Conservation (phyloP, 2,113 vertebrate species). For the Lates calcarifer region DNA sequence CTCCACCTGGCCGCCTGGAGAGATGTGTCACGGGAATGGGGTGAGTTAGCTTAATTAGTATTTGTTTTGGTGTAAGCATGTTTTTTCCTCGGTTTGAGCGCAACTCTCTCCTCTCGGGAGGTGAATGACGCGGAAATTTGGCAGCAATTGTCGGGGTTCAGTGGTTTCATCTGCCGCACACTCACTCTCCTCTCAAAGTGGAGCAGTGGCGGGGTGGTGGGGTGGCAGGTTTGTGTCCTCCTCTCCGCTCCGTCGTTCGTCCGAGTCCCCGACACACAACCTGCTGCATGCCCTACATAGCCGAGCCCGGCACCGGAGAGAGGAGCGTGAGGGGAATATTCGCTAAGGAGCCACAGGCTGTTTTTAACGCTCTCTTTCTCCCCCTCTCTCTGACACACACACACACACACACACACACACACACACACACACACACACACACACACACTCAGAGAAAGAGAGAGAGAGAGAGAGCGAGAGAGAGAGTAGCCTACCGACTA, state of each 20-base stretch:
- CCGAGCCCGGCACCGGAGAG: slow-evolving; percentile 64
- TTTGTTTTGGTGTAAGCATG: neutral
- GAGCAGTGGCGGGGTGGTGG: slow-evolving; percentile 55
- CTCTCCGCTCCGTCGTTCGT: slow-evolving; percentile 48
- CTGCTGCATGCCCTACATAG: slow-evolving; percentile 85
- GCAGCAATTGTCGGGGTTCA: slow-evolving; percentile 23
- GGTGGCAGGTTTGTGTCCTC: slow-evolving; percentile 21
- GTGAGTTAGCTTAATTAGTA: slow-evolving; percentile 84
- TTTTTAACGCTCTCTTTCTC: slow-evolving; percentile 48
- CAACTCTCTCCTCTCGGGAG: slow-evolving; percentile 16
- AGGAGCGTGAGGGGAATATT: slow-evolving; percentile 82
- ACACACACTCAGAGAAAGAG: neutral
- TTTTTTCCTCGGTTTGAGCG: neutral
- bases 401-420: slow-evolving; percentile 13
- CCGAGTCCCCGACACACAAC: slow-evolving; percentile 78
- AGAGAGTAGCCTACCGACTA: too few relatives aligned
- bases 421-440: slow-evolving; percentile 18
- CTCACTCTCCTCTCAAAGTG: slow-evolving; percentile 65
- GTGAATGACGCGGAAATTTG: slow-evolving; percentile 12
- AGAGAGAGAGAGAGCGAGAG: neutral
- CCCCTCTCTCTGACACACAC: slow-evolving; percentile 4
- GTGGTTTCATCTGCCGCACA: slow-evolving; percentile 44
- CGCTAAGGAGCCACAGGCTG: slow-evolving; percentile 76
- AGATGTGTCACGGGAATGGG: slow-evolving; percentile 93
- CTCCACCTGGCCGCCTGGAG: slow-evolving; percentile 83